Percentiles rank a stretch among this genome's conserved stretches.
These are phyloP conservation scores for Drosophila planitibia DNA, from an alignment of 2,888 invertebrate genomes.

Conservation along the genomic window DNA sequence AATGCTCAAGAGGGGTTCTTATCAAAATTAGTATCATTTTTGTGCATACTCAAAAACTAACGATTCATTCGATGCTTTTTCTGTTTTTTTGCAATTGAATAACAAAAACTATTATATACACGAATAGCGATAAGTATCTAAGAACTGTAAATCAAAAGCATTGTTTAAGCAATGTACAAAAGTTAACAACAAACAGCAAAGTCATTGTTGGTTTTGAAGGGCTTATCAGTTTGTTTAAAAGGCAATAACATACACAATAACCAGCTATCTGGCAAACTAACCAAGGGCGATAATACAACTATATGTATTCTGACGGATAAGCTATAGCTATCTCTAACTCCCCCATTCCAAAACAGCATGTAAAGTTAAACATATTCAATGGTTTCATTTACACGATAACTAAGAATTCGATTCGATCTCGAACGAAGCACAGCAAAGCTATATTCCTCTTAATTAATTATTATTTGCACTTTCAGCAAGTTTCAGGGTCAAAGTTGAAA, in stretches of 20 bases:
- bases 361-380: slow-evolving; percentile 1
- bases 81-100: not conserved
- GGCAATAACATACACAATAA: slow-evolving; percentile 42
- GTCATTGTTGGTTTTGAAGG: slow-evolving; percentile 54
- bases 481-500: slow-evolving; percentile 33
- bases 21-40: slow-evolving; percentile 7
- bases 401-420: not conserved
- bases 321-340: slow-evolving; percentile 17
- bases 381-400: not conserved
- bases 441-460: slow-evolving; percentile 65
- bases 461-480: slow-evolving; percentile 51
- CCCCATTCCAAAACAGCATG: not conserved
- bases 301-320: slow-evolving; percentile 36
- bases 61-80: slow-evolving; percentile 16
- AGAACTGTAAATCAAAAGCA: slow-evolving; percentile 60
- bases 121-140: slow-evolving; percentile 26
- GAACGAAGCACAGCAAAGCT: not conserved
- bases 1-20: slow-evolving; percentile 2
- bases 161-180: slow-evolving; percentile 63
- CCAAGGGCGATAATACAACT: slow-evolving; percentile 42
- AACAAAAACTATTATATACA: slow-evolving; percentile 1
- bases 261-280: slow-evolving; percentile 22
- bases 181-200: slow-evolving; percentile 70
- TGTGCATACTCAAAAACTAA: slow-evolving; percentile 19
- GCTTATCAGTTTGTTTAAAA: slow-evolving; percentile 69